These are phyloP conservation scores for Upupa epops DNA, from an alignment of 2,113 vertebrate genomes.

Conservation along the genomic window DNA sequence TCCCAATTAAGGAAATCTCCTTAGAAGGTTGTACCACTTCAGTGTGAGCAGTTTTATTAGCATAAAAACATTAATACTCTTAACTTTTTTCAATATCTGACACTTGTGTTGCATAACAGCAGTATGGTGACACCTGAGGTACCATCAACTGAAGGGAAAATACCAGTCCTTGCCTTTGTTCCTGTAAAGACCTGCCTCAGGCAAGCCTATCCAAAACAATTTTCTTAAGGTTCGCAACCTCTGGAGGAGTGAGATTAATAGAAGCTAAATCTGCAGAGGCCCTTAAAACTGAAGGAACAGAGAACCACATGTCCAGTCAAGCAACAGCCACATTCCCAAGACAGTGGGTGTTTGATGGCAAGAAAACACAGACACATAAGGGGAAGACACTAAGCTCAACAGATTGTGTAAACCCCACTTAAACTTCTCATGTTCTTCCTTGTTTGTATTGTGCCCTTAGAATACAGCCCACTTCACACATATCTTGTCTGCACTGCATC, in stretches of 20 bases:
- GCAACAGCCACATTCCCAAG: neutral
- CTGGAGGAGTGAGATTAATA: neutral
- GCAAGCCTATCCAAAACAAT: neutral
- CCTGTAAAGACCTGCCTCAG: neutral
- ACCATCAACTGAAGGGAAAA: neutral
- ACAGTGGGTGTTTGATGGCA: rapidly evolving
- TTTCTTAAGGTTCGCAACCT: neutral
- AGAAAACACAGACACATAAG: neutral
- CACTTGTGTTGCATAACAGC: neutral
- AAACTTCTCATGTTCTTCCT: neutral
- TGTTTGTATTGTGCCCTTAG: neutral
- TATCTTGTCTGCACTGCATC: neutral
- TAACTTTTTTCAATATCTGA: neutral
- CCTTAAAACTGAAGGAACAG: neutral
- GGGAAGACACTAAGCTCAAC: neutral
- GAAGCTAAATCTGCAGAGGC: neutral
- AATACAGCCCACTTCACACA: neutral
- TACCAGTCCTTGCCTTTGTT: neutral
- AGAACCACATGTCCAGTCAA: neutral
- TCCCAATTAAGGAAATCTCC: neutral
- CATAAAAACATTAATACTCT: neutral
- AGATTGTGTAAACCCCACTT: neutral
- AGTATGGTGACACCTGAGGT: neutral
- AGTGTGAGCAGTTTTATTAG: neutral
- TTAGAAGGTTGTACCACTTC: neutral